Evolutionary conservation across 2,888 invertebrate genomes (phyloP).

Genomic region (Diarsia rubi): DNA sequence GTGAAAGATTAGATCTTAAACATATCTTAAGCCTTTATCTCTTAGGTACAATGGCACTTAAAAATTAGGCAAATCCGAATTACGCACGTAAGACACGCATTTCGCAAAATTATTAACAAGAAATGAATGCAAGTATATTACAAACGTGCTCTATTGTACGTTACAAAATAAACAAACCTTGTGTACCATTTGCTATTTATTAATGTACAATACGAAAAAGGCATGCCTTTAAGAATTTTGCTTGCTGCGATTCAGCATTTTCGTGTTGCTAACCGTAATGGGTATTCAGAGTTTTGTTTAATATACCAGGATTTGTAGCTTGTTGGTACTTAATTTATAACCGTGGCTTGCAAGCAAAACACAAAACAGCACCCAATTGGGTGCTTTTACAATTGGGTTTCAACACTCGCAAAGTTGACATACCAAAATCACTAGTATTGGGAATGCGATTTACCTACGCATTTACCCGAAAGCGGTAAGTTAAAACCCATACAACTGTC

Average conservation of each 20-base stretch:
- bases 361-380: background rate
- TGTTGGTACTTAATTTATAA: background rate
- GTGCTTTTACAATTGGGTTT: too few species aligned
- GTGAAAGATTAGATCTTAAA: slow-evolving; percentile 8
- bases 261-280: slow-evolving; percentile 60
- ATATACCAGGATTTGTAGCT: background rate
- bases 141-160: slow-evolving; percentile 63
- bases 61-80: background rate
- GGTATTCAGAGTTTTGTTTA: slow-evolving; percentile 13
- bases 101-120: slow-evolving; percentile 29
- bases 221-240: slow-evolving; percentile 46
- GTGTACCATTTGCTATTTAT: slow-evolving; percentile 46
- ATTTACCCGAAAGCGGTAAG: background rate
- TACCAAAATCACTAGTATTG: background rate
- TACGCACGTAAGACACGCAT: slow-evolving; percentile 13
- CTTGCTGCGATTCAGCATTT: slow-evolving; percentile 62
- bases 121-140: slow-evolving; percentile 16
- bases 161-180: slow-evolving; percentile 53
- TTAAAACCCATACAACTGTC: background rate
- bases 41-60: slow-evolving; percentile 3
- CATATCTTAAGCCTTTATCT: background rate
- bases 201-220: slow-evolving; percentile 33
- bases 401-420: too few species aligned
- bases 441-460: background rate
- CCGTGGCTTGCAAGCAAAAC: background rate